phyloP scores from a whole-genome alignment of 2,888 invertebrate species.

The Amitus sp. region DNA sequence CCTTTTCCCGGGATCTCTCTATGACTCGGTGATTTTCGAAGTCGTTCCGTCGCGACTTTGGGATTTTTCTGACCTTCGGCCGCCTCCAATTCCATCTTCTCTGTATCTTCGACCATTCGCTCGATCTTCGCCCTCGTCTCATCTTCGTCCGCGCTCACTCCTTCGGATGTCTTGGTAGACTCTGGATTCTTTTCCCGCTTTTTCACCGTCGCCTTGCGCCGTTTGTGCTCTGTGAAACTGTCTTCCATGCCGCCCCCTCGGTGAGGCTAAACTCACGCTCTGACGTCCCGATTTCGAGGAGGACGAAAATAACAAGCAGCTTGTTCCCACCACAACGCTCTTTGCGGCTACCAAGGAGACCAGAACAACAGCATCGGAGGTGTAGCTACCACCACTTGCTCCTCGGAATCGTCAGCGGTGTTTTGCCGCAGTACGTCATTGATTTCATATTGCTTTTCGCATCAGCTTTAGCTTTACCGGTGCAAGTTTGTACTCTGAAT shows the following conservation, averaged over 20 bases:
- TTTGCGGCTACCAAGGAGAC: background rate
- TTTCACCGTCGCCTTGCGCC: conserved; percentile 56
- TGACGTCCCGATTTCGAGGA: conserved; percentile 43
- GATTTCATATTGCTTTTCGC: no score
- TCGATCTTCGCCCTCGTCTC: conserved; percentile 54
- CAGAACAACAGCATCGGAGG: background rate
- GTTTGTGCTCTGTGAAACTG: conserved; percentile 61
- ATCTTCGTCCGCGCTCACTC: conserved; percentile 46
- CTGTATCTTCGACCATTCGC: conserved; percentile 60
- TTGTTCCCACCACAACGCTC: conserved; percentile 50
- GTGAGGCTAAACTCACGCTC: conserved; percentile 21
- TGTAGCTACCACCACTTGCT: conserved; percentile 15
- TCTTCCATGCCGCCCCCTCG: conserved; percentile 57
- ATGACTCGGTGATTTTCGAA: background rate
- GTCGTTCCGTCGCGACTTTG: conserved; percentile 10
- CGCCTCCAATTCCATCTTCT: conserved; percentile 44
- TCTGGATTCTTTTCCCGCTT: conserved; percentile 60
- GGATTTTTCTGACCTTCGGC: background rate
- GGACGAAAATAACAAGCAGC: conserved; percentile 60
- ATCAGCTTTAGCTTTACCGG: background rate
- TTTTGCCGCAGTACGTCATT: conserved; percentile 52
- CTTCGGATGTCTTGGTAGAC: conserved; percentile 37
- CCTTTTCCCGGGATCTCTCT: background rate
- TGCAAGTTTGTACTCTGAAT: background rate
- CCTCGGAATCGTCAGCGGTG: conserved; percentile 34